Conservation (phyloP, 2,797 vertebrate species). For the Siniperca scherzeri region DNA sequence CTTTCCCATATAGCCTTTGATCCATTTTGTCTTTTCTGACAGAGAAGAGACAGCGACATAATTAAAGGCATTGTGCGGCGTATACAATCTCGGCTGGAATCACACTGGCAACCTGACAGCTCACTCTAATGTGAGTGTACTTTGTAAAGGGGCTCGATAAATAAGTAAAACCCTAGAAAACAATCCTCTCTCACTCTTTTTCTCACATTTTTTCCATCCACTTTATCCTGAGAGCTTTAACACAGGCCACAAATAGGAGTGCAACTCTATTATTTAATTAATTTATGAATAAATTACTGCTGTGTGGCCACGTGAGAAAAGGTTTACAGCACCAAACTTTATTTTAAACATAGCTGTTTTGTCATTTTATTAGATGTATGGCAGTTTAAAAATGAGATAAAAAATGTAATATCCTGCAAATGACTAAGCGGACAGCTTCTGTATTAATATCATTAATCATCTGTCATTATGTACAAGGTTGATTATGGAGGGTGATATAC, state of each 20-base stretch:
- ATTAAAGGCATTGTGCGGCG: conserved; percentile 80
- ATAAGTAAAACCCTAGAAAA: conserved; percentile 77
- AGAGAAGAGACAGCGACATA: conserved; percentile 75
- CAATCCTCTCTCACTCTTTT: conserved; percentile 53
- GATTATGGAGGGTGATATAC: conserved; percentile 43
- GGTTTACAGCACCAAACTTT: conserved; percentile 44
- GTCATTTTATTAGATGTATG: conserved; percentile 72
- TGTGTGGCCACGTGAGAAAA: conserved; percentile 46
- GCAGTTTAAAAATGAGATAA: conserved; percentile 62
- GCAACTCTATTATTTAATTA: conserved; percentile 71
- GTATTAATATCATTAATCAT: conserved; percentile 80
- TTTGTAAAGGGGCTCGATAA: conserved; percentile 66
- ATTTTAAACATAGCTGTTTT: conserved; percentile 68
- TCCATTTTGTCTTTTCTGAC: conserved; percentile 80
- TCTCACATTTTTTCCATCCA: conserved; percentile 40
- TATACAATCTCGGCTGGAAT: conserved; percentile 71
- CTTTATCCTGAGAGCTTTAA: conserved; percentile 55
- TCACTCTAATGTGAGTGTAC: conserved; percentile 72
- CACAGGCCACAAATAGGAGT: conserved; percentile 50
- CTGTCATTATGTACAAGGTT: conserved; percentile 53
- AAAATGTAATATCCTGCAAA: conserved; percentile 73
- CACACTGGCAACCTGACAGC: conserved; percentile 72
- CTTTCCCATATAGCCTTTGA: conserved; percentile 77
- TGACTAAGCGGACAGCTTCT: conserved; percentile 49
- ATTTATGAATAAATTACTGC: conserved; percentile 78